These are phyloP conservation scores for Hemicrepidius hirtus DNA, from an alignment of 2,888 invertebrate species.

Conservation along the genomic window DNA sequence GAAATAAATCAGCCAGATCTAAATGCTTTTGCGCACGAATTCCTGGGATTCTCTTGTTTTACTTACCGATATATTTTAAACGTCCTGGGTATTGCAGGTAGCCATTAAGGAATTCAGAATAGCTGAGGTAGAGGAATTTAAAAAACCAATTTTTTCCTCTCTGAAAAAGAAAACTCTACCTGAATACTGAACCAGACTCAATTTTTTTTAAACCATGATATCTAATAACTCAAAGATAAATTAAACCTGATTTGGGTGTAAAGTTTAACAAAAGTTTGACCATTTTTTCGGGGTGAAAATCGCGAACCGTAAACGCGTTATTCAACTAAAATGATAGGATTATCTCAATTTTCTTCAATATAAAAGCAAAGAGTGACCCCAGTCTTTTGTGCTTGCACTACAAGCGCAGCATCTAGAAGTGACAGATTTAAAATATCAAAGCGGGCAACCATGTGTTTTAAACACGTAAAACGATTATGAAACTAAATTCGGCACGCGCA, in stretches of 20 bases:
- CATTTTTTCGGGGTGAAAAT: slow-evolving; percentile 3
- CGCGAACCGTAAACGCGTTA: slow-evolving; percentile 7
- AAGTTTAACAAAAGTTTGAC: not conserved
- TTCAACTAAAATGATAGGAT: slow-evolving; percentile 46
- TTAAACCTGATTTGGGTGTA: not conserved
- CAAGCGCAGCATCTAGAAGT: slow-evolving; percentile 38
- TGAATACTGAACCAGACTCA: not conserved
- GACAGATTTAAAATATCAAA: slow-evolving; percentile 58
- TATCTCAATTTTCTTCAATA: slow-evolving; percentile 46
- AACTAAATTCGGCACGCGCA: slow-evolving; percentile 63
- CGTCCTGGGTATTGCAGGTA: slow-evolving; percentile 45
- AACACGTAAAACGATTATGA: slow-evolving; percentile 62
- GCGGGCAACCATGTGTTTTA: slow-evolving; percentile 62
- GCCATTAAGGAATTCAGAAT: slow-evolving; percentile 40
- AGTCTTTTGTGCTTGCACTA: slow-evolving; percentile 30
- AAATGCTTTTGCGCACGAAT: slow-evolving; percentile 51
- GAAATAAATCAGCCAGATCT: slow-evolving; percentile 53
- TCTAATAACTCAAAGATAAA: not conserved
- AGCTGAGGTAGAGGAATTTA: slow-evolving; percentile 17
- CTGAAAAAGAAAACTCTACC: not conserved
- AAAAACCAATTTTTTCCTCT: slow-evolving; percentile 9
- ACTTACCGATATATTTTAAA: slow-evolving; percentile 50
- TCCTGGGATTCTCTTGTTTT: slow-evolving; percentile 49
- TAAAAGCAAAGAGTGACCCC: slow-evolving; percentile 46
- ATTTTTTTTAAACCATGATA: too few relatives aligned